These are phyloP conservation scores for Theristicus caerulescens DNA, from an alignment of 2,113 vertebrate species.

Conservation along the genomic window DNA sequence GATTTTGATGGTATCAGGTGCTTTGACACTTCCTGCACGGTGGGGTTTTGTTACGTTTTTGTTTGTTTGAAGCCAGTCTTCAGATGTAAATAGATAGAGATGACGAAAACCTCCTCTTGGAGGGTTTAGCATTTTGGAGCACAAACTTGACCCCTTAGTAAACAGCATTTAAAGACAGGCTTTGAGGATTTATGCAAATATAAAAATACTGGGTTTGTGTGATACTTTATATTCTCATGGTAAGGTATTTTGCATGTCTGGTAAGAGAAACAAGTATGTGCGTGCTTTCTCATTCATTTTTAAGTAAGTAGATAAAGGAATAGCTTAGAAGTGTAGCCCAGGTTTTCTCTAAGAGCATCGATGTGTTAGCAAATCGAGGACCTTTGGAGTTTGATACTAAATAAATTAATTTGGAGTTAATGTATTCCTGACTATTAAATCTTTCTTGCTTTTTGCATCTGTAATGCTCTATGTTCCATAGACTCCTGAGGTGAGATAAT, in stretches of 20 bases:
- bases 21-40: neutral
- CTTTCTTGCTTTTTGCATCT: neutral
- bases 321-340: neutral
- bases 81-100: neutral
- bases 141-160: neutral
- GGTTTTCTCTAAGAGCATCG: neutral
- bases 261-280: neutral
- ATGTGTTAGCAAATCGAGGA: neutral
- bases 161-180: neutral
- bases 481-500: neutral
- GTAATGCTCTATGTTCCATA: neutral
- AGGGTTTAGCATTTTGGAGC: neutral
- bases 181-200: neutral
- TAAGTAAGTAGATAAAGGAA: neutral
- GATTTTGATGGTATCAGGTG: neutral
- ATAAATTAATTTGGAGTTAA: neutral
- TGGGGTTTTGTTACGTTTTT: neutral
- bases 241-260: rapidly evolving
- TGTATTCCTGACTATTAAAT: neutral
- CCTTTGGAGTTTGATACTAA: neutral
- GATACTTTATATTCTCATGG: neutral
- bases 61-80: neutral
- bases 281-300: neutral
- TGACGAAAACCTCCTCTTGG: neutral
- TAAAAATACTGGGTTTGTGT: neutral